Evolutionary conservation across 2,888 invertebrate species (phyloP).

Genomic region (Cantharis rustica): DNA sequence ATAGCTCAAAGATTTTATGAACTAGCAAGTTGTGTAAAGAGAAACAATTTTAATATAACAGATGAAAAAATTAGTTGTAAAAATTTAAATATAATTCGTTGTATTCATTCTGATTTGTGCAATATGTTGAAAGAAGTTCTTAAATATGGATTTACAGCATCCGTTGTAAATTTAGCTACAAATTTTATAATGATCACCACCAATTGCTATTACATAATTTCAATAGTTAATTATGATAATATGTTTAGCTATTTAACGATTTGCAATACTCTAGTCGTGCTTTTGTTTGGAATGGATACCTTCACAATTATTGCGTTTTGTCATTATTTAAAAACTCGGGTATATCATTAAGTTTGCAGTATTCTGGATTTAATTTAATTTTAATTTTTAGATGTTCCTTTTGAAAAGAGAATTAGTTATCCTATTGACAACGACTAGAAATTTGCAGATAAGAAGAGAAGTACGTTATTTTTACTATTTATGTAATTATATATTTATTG

Average conservation of each 20-base stretch:
- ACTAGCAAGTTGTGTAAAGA: no score
- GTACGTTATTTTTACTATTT: no score
- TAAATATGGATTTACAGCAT: background rate
- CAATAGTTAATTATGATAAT: background rate
- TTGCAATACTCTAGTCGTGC: background rate
- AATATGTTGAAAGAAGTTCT: background rate
- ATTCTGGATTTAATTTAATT: background rate
- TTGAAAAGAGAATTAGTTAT: background rate
- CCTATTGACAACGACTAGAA: no score
- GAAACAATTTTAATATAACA: background rate
- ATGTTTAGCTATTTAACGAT: background rate
- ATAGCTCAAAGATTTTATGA: background rate
- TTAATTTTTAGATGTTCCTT: background rate
- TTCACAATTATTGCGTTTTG: background rate
- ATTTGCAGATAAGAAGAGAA: no score
- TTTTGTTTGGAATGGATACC: background rate
- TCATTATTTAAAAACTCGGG: background rate
- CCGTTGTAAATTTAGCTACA: background rate
- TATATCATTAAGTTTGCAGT: background rate
- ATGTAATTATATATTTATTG: no score
- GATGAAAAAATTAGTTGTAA: background rate
- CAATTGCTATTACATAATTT: background rate
- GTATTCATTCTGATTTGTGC: background rate
- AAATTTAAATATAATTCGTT: background rate
- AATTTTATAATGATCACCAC: background rate